These are phyloP conservation scores for Pyxicephalus adspersus DNA, from an alignment of 2,113 vertebrate genomes.

Conservation along the genomic window DNA sequence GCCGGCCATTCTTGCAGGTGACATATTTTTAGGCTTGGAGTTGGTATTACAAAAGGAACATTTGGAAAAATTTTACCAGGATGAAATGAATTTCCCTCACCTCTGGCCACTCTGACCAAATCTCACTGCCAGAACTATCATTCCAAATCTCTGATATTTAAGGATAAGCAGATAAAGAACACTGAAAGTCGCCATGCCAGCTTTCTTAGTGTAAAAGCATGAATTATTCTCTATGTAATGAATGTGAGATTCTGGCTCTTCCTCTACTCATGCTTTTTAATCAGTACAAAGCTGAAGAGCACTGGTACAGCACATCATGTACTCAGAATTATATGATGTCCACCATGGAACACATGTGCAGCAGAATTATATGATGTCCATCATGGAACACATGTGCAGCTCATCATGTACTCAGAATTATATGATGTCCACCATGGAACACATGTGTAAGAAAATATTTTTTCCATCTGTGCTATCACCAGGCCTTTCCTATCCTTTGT, in stretches of 20 bases:
- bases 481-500: too few relatives aligned
- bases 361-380: too few relatives aligned
- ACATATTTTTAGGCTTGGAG: too few relatives aligned
- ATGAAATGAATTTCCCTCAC: conserved; percentile 13
- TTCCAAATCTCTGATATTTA: conserved; percentile 31
- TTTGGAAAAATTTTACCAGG: conserved; percentile 25
- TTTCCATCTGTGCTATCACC: too few relatives aligned
- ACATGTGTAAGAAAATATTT: too few relatives aligned
- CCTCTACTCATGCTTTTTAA: background rate
- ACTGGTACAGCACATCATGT: too few relatives aligned
- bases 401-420: too few relatives aligned
- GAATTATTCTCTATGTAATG: conserved; percentile 11
- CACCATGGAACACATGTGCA: background rate
- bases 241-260: background rate
- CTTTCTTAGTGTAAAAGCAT: conserved; percentile 31
- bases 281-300: background rate
- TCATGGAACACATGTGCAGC: too few relatives aligned
- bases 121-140: conserved; percentile 30
- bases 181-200: conserved; percentile 21
- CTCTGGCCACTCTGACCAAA: conserved; percentile 27
- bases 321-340: too few relatives aligned
- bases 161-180: conserved; percentile 33
- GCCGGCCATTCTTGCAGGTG: too few relatives aligned
- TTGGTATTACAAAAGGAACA: conserved; percentile 11
- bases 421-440: too few relatives aligned